Conservation (phyloP, 92 coral and sea anemone genomes). For the Siderastrea siderea region DNA sequence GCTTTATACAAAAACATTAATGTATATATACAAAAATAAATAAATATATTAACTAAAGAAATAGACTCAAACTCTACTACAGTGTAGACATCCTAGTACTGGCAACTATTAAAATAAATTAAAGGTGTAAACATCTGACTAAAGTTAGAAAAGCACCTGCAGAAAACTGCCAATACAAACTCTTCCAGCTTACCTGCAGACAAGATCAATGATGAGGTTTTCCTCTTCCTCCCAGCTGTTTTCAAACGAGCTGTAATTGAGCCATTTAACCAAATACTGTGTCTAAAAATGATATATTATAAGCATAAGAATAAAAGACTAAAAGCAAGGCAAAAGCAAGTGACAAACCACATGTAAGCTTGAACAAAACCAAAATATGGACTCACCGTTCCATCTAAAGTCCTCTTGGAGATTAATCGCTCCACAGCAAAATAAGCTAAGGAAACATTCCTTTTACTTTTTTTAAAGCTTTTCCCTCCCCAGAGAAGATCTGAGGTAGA, state of each 20-base stretch:
- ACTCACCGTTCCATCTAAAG: background rate
- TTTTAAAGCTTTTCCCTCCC: constrained; percentile 22
- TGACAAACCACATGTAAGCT: background rate
- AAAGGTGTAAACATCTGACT: too few relatives aligned
- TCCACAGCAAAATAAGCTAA: background rate
- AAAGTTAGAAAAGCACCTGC: too few relatives aligned
- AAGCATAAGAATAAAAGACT: background rate
- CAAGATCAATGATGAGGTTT: constrained; percentile 26
- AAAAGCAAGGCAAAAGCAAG: background rate
- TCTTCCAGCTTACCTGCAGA: constrained; percentile 9
- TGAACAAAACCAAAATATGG: background rate
- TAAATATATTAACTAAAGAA: background rate
- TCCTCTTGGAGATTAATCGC: constrained; percentile 10
- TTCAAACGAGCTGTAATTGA: constrained; percentile 23
- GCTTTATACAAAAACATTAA: too few relatives aligned
- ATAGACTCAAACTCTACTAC: too few relatives aligned
- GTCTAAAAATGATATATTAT: constrained; percentile 12
- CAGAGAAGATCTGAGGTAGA: constrained; percentile 52
- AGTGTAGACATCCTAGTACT: too few relatives aligned
- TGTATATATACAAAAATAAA: background rate
- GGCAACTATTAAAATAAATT: too few relatives aligned
- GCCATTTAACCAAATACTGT: constrained; percentile 40
- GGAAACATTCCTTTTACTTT: background rate
- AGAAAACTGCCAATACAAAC: too few relatives aligned
- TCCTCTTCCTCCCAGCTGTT: constrained; percentile 55